Conservation (phyloP, 2,888 invertebrate species). For the Spodoptera littoralis region DNA sequence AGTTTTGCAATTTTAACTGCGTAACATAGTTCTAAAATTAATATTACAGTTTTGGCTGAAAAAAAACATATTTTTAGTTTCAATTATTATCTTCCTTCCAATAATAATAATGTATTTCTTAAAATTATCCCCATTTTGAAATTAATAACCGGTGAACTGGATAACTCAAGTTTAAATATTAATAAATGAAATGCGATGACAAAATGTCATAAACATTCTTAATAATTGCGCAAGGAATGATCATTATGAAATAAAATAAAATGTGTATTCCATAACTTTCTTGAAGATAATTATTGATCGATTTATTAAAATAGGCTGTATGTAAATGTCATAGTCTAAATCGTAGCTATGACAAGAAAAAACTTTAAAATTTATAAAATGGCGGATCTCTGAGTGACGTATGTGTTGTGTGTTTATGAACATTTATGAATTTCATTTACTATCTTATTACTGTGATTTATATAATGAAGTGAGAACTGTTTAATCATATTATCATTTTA, state of each 20-base stretch:
- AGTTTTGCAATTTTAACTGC: too few relatives aligned
- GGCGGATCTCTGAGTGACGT: conserved; percentile 85
- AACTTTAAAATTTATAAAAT: conserved; percentile 79
- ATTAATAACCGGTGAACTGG: too few relatives aligned
- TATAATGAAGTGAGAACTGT: conserved; percentile 76
- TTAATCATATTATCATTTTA: conserved; percentile 62
- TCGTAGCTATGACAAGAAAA: conserved; percentile 37
- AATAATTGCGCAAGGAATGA: too few relatives aligned
- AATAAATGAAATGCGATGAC: not conserved
- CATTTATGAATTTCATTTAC: conserved; percentile 79
- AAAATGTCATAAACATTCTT: too few relatives aligned
- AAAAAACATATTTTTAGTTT: too few relatives aligned
- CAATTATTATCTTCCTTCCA: too few relatives aligned
- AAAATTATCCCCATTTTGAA: too few relatives aligned
- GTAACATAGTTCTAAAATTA: too few relatives aligned
- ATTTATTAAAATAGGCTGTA: conserved; percentile 22
- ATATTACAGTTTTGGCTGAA: not conserved
- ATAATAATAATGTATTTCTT: too few relatives aligned
- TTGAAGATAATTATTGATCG: conserved; percentile 10
- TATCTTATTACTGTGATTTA: conserved; percentile 68
- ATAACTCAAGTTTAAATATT: too few relatives aligned
- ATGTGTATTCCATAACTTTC: not conserved
- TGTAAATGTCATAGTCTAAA: conserved; percentile 13
- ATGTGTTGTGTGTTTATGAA: conserved; percentile 86
- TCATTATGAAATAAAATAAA: not conserved